phyloP scores from a whole-genome alignment of 2,113 vertebrate species.

The Noturus placidus region DNA sequence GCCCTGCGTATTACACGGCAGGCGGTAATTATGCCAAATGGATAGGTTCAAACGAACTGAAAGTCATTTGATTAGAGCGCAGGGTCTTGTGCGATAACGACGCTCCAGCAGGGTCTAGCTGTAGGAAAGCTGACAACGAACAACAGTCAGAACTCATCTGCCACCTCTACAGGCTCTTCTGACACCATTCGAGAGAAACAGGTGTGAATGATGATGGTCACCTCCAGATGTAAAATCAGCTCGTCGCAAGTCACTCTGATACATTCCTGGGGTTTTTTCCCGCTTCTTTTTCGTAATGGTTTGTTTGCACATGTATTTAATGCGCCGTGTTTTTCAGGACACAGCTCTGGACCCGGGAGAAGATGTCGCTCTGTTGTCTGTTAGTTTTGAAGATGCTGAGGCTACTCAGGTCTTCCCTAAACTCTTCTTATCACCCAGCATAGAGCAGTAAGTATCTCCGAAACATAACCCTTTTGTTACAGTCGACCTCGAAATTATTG shows the following conservation, averaged over 20 bases:
- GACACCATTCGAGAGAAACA: constrained; percentile 67
- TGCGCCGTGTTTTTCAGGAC: constrained; percentile 74
- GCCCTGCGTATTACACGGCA: constrained; percentile 52
- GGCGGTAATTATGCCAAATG: constrained; percentile 75
- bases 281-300: background rate
- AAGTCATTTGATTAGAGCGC: constrained; percentile 74
- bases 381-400: constrained; percentile 97
- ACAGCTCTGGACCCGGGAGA: constrained; percentile 94
- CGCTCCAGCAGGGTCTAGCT: constrained; percentile 61
- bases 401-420: constrained; percentile 97
- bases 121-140: constrained; percentile 63
- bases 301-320: background rate
- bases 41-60: constrained; percentile 76
- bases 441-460: constrained; percentile 90
- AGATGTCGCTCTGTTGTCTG: constrained; percentile 92
- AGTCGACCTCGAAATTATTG: background rate
- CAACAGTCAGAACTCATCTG: constrained; percentile 62
- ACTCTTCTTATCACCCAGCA: constrained; percentile 92
- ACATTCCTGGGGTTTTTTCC: background rate
- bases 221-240: constrained; percentile 18
- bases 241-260: background rate
- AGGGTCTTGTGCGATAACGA: constrained; percentile 17
- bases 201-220: constrained; percentile 60
- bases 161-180: constrained; percentile 65
- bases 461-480: background rate